These are phyloP conservation scores for Agrypnus murinus DNA, from an alignment of 2,888 invertebrate species.

Conservation along the genomic window DNA sequence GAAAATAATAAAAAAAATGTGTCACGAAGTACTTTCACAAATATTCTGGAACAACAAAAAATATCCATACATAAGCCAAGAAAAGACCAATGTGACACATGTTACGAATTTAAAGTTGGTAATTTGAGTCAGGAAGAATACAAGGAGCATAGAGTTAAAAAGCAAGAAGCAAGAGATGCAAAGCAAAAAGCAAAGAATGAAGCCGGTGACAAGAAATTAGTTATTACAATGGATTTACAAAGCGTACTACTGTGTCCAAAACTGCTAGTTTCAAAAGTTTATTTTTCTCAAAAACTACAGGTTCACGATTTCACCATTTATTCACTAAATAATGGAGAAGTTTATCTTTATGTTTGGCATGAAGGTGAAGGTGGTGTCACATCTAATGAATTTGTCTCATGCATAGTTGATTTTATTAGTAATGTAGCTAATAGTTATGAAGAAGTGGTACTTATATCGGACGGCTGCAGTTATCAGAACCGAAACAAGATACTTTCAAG, in stretches of 20 bases:
- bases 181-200: no score
- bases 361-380: slow-evolving; percentile 51
- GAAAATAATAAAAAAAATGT: neutral
- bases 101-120: no score
- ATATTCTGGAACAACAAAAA: neutral
- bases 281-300: slow-evolving; percentile 21
- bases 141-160: neutral
- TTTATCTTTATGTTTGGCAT: slow-evolving; percentile 77
- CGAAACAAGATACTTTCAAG: slow-evolving; percentile 39
- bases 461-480: slow-evolving; percentile 49
- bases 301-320: neutral
- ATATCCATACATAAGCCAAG: neutral
- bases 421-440: neutral
- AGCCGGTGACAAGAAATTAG: neutral
- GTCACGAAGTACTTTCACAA: neutral
- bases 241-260: slow-evolving; percentile 20
- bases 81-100: neutral
- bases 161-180: no score
- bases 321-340: slow-evolving; percentile 31
- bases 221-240: slow-evolving; percentile 19
- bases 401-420: slow-evolving; percentile 25
- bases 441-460: slow-evolving; percentile 32
- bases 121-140: no score
- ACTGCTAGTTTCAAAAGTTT: slow-evolving; percentile 5
- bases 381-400: slow-evolving; percentile 51